Base-by-base conservation (phyloP, 2,113 vertebrate species). In the Equus przewalskii region DNA sequence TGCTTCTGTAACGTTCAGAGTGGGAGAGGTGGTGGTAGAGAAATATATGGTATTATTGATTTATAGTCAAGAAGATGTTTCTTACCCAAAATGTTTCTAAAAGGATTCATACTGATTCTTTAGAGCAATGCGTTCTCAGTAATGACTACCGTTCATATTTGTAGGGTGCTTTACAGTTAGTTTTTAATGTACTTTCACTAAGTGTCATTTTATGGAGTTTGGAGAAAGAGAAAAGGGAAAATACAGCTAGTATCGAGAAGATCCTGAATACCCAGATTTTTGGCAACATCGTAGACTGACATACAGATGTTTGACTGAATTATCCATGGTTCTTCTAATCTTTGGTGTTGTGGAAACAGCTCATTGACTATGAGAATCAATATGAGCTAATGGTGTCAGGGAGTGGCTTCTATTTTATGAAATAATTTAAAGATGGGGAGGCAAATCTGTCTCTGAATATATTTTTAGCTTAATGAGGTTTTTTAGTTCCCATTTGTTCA, bases 151-250 rank as follows among this genome's bases (percentile, higher is more conserved):
- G 9, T 88, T 94, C 65, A 60, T 86, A 58, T 88, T 84, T 79
- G 41, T 41, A 81, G 19, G 89, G n/a, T 96, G 72, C 46, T 94
- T 96, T 97, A 73, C 30, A 49, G 58, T 78, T 87, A 91, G 67
- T 87, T 78, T 96, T 83, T 64, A 92, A 80, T 69, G n/a, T 87
- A 46, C 46, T 98, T 93, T 92, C 21, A 70, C 58, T 70, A 81
- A 82, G 21, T 88, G 44, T 96, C 79, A 82, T 94, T 94, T 96
- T 89, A 90, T 69, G 12, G 64, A 92, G 56, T 75, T 78, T 49
- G 41, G 36, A 62, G 70, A 82, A 84, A 84, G 49, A 65, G 92
- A 80, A 80, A n/a, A 44, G 7, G n/a, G 26, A 67, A 88, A 89
- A 28, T 67, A 5, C 26, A 84, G 22, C 12, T 64, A 69, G 36